A percentile compares a stretch with the other conserved stretches of the same genome.
phyloP scores from a whole-genome alignment of 1,140 invertebrate genomes.

The Dendroctonus valens region DNA sequence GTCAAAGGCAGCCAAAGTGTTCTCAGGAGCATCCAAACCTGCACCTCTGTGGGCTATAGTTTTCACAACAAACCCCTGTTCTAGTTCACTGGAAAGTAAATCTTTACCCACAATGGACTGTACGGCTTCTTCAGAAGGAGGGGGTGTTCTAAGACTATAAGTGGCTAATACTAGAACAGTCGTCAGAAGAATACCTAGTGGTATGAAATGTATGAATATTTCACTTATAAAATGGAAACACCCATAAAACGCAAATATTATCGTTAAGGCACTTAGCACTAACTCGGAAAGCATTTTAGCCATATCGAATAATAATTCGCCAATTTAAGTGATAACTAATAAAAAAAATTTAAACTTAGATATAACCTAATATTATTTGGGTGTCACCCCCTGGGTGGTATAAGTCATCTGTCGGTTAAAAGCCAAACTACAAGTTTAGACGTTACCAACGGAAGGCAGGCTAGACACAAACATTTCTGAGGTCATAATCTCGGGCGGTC shows the following conservation, averaged over 20 bases:
- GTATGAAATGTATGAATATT: constrained; percentile 40
- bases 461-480: no score
- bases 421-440: no score
- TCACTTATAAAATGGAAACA: constrained; percentile 32
- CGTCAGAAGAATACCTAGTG: constrained; percentile 41
- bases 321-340: no score
- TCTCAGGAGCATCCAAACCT: constrained; percentile 71
- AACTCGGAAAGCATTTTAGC: constrained; percentile 23
- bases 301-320: constrained; percentile 12
- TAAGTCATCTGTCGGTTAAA: no score
- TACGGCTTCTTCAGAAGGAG: constrained; percentile 44
- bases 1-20: constrained; percentile 67
- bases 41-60: constrained; percentile 68
- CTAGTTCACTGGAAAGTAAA: constrained; percentile 42
- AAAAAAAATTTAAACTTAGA: no score
- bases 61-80: constrained; percentile 51
- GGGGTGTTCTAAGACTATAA: constrained; percentile 45
- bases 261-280: constrained; percentile 31
- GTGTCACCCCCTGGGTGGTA: no score
- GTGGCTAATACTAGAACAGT: constrained; percentile 33
- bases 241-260: constrained; percentile 32
- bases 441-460: no score
- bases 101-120: constrained; percentile 53
- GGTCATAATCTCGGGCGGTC: no score
- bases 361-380: no score